Base-by-base conservation (phyloP, 2,113 vertebrate species). In the Colinus virginianus region DNA sequence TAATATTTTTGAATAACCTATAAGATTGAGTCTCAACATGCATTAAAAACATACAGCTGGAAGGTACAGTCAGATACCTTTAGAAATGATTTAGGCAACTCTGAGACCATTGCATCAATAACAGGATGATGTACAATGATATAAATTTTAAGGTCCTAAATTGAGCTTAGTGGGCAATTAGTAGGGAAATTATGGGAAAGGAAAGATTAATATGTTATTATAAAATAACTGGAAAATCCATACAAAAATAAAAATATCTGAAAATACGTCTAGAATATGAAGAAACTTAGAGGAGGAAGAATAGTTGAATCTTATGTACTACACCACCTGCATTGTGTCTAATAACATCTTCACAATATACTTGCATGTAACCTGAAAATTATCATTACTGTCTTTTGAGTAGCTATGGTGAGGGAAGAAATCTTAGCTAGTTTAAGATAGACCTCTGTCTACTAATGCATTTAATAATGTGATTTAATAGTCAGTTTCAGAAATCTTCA, bases 321-420 rank as follows among this genome's bases (percentile, higher is more conserved):
- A 55, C 13, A 74, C 2, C 15, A 28, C 26, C 51, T 32, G 1
- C 12, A 62, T 9, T 34, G 19, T 12, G 25, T 8, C 5, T 9
- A 63, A 42, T 10, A 25, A 70, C 8, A 11, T 34, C 49, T 42
- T 13, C 20, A 38, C 4, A 7, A 25, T 26, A 70, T 66, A 58
- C 34, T 25, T 80, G 21, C 5, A 38, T 74, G 53, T 63, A 42
- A 55, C 30, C 7, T 59, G 38, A 45, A 86, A 74, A 71, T 78
- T 63, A 38, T 66, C 2, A 59, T 75, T 80, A 14, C 7, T 59
- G 2, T 34, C 7, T 84, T 86, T 58, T 30, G 23, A 62, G 38
- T 4, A 80, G 18, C 17, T 74, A 53, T 2, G 78, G 2, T 0
- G 1, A 0, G 0, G 22, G 34, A 84, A 62, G 30, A 79, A 58